phyloP scores from a whole-genome alignment of 2,113 vertebrate species.

The Atherinomorus stipes region DNA sequence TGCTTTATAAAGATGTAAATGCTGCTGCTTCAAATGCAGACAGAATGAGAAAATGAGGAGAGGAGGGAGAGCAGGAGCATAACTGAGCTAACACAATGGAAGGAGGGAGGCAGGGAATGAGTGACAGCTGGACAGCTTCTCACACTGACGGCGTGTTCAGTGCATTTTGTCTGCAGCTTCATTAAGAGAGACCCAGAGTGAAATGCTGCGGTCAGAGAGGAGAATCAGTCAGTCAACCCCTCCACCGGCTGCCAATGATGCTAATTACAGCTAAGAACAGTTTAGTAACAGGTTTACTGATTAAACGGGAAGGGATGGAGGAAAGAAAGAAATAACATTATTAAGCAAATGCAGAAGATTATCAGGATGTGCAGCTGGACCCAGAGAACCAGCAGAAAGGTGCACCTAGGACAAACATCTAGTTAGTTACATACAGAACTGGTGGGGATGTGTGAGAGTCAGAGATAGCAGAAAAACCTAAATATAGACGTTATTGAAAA shows the following conservation, averaged over 20 bases:
- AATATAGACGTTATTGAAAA: no score
- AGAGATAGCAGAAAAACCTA: no score
- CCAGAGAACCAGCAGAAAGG: no score
- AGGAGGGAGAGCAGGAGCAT: not conserved
- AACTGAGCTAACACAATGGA: not conserved
- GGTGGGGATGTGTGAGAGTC: no score
- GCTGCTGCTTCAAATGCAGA: slow-evolving; percentile 3
- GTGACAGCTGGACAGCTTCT: slow-evolving; percentile 16
- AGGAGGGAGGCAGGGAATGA: not conserved
- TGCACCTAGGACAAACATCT: no score
- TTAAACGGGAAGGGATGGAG: slow-evolving; percentile 1
- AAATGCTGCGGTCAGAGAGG: slow-evolving; percentile 11
- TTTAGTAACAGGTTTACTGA: not conserved
- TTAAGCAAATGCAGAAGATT: not conserved
- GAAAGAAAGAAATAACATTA: not conserved
- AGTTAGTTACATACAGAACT: no score
- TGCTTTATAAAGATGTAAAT: slow-evolving; percentile 19
- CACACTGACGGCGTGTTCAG: slow-evolving; percentile 34
- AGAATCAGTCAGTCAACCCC: no score
- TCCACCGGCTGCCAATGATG: not conserved
- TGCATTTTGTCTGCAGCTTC: slow-evolving; percentile 27
- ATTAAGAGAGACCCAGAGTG: slow-evolving; percentile 32
- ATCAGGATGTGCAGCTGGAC: no score
- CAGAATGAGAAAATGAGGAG: not conserved
- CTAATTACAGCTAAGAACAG: not conserved